phyloP scores from a whole-genome alignment of 2,797 vertebrate species.

The Poeciliopsis presidionis region DNA sequence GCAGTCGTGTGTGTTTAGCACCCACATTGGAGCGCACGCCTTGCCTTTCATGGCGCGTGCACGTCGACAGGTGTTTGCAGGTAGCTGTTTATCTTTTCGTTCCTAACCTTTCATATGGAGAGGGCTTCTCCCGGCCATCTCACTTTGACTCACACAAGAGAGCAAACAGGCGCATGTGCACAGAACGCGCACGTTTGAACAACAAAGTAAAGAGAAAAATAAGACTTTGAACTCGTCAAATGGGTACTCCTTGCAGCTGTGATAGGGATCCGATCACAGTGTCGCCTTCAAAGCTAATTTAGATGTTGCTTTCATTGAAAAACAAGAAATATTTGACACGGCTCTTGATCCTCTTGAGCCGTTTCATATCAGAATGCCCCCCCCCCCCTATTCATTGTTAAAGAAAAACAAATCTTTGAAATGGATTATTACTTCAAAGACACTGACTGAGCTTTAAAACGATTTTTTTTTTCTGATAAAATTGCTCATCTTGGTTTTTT shows the following conservation, averaged over 20 bases:
- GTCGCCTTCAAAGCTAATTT: slow-evolving; percentile 72
- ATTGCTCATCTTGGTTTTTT: not conserved
- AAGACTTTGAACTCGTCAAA: slow-evolving; percentile 74
- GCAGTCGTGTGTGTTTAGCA: slow-evolving; percentile 59
- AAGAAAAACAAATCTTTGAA: slow-evolving; percentile 58
- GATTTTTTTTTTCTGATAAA: not conserved
- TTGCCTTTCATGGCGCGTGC: slow-evolving; percentile 48
- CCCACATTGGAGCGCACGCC: slow-evolving; percentile 8
- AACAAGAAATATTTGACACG: slow-evolving; percentile 61
- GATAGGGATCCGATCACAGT: slow-evolving; percentile 62
- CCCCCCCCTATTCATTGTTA: slow-evolving; percentile 46
- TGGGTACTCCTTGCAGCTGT: slow-evolving; percentile 68
- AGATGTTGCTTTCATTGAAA: slow-evolving; percentile 71
- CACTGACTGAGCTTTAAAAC: slow-evolving; percentile 29
- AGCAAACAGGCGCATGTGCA: not conserved
- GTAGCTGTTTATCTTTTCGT: slow-evolving; percentile 80
- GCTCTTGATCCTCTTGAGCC: slow-evolving; percentile 63
- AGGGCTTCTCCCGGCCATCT: slow-evolving; percentile 58
- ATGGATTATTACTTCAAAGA: slow-evolving; percentile 72
- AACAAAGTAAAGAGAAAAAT: slow-evolving; percentile 73
- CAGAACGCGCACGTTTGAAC: slow-evolving; percentile 56
- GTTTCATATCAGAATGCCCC: slow-evolving; percentile 62
- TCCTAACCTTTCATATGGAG: slow-evolving; percentile 77
- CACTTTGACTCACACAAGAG: slow-evolving; percentile 32
- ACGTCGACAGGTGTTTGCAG: slow-evolving; percentile 83